phyloP scores from a whole-genome alignment of 1,140 invertebrate genomes.

The Eupristina koningsbergeri region DNA sequence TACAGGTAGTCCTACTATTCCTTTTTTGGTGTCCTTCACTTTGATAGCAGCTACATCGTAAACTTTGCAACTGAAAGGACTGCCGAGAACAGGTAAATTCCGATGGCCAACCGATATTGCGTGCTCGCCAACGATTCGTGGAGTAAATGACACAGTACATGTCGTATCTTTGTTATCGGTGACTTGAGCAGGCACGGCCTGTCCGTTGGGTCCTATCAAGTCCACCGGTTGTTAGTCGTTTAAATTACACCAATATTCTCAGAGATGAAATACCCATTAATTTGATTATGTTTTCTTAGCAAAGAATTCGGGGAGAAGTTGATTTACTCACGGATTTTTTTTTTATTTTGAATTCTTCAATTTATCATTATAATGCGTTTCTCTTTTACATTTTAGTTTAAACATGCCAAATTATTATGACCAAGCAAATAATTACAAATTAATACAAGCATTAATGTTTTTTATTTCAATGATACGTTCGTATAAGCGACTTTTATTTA shows the following conservation, averaged over 20 bases:
- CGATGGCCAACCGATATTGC: conserved; percentile 88
- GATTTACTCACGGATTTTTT: not conserved
- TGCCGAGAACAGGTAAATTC: conserved; percentile 85
- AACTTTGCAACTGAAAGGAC: conserved; percentile 94
- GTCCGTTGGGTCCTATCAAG: conserved; percentile 86
- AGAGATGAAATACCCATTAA: not conserved
- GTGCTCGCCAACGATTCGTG: conserved; percentile 90
- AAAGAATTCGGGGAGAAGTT: not conserved
- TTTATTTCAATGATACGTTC: not conserved
- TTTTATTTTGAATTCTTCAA: conserved; percentile 9
- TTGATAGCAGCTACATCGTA: conserved; percentile 96
- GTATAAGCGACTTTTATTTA: not conserved
- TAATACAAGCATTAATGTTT: conserved; percentile 27
- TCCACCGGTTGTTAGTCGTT: conserved; percentile 68
- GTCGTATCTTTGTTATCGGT: conserved; percentile 83
- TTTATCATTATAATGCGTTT: conserved; percentile 22
- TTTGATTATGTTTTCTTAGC: conserved; percentile 1
- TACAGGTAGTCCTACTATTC: conserved; percentile 92
- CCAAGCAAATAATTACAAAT: conserved; percentile 34
- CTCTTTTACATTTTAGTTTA: not conserved
- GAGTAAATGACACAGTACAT: conserved; percentile 90
- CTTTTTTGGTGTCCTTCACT: conserved; percentile 92
- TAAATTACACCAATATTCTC: conserved; percentile 22
- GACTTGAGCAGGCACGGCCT: conserved; percentile 89
- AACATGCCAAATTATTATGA: not conserved